These are phyloP conservation scores for Parnassius orleans DNA, from an alignment of 2,888 invertebrate species.

Conservation along the genomic window DNA sequence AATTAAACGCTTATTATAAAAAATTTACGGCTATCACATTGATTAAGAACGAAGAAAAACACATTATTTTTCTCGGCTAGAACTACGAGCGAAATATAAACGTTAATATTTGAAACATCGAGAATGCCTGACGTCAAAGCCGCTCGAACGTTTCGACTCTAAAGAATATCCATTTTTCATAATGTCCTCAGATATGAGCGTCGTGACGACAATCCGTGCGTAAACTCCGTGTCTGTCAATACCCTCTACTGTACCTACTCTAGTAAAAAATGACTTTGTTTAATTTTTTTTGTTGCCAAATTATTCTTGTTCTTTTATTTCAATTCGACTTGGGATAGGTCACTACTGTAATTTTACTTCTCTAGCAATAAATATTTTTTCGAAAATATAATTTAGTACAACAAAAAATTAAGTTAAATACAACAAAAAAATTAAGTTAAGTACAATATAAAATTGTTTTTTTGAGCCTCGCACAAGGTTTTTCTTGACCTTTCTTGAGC, in stretches of 20 bases:
- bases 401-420: no score
- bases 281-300: constrained; percentile 3
- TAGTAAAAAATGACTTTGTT: constrained; percentile 11
- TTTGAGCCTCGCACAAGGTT: background rate
- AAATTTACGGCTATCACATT: background rate
- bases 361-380: background rate
- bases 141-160: constrained; percentile 40
- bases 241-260: constrained; percentile 25
- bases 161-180: constrained; percentile 60
- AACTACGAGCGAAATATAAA: constrained; percentile 5
- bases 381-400: background rate
- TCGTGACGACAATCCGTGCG: constrained; percentile 44
- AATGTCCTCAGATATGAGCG: constrained; percentile 41
- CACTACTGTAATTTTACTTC: background rate
- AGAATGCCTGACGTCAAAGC: constrained; percentile 53
- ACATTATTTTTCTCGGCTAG: constrained; percentile 4
- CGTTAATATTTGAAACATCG: constrained; percentile 34
- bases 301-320: background rate
- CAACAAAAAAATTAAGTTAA: no score
- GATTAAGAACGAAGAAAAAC: background rate
- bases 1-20: no score
- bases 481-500: background rate
- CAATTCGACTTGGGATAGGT: constrained; percentile 7
- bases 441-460: no score
- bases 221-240: constrained; percentile 36